Evolutionary conservation across 2,113 vertebrate species (phyloP), one percentile per base, ranked within the genome.

Genomic region (Cardinalis cardinalis): DNA sequence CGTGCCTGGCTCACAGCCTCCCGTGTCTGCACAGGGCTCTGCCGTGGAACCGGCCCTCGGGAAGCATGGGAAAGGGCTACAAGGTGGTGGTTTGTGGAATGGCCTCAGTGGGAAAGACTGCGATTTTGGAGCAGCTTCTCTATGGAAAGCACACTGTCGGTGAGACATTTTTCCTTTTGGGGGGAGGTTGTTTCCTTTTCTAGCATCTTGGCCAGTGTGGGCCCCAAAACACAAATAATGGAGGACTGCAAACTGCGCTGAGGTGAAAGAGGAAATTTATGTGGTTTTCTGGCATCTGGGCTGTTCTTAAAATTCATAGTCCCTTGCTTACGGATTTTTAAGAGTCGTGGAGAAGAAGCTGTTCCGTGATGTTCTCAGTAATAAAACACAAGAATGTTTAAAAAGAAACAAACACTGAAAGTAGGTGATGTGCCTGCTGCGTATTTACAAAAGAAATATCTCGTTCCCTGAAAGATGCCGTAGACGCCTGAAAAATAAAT

Each of bases 31-130:
- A 18, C 92, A 96, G 96, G 84, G 51, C 66, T 79, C 14, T 0
- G n/a, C 63, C 2, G 44, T 46, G 1, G 55, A 58, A 51, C 14
- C 46, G 14, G 65, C 46, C 23, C 48, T 15, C 16, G 4, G 66
- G 75, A 55, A 84, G 70, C 26, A 99, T 99, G 99, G 99, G 99
- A 0, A 99, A 99, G 89, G 99, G 99, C 64, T 99, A 98, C 96
- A 99, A 98, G 93, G 98, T 99, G 23, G 98, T 99, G 89, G 98
- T 99, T 34, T 99, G 99, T 91, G 99, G 99, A 70, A 97, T 98
- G 96, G 88, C 98, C 34, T 98, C 98, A 11, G 99, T 99, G 60
- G 99, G 99, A 17, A 99, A 99, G 94, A 99, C 99, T 7, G 98
- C 99, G 1, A 98, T 99, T 87, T 95, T 99, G 95, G 99, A 99